Evolutionary conservation across 2,797 vertebrate genomes (phyloP).

Genomic region (Mionectes olivaceus): DNA sequence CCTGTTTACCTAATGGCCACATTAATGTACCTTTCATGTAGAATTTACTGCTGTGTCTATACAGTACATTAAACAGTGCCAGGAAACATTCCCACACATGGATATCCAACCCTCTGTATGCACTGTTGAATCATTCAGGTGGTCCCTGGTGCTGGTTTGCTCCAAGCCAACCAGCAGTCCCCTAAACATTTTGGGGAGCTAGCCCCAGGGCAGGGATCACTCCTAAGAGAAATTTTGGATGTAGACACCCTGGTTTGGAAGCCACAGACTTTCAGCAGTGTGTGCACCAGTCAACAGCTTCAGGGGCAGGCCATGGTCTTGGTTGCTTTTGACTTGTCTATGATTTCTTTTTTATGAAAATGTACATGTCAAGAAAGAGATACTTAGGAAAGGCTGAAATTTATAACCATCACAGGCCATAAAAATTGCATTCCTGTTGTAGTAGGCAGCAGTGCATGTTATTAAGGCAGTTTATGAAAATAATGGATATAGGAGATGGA

Average conservation of each 20-base stretch:
- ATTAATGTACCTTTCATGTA: background rate
- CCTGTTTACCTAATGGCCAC: background rate
- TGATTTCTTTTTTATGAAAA: background rate
- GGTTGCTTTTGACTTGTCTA: background rate
- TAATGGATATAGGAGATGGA: background rate
- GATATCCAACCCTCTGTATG: background rate
- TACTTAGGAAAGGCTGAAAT: background rate
- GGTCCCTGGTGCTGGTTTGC: background rate
- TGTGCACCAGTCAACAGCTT: background rate
- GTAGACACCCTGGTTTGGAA: background rate
- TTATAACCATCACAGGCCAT: background rate
- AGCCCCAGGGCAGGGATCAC: background rate
- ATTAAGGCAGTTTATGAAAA: conserved; percentile 30
- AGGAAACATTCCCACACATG: accelerated
- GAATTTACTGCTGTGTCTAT: background rate
- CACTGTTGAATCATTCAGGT: background rate
- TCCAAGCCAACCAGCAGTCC: background rate
- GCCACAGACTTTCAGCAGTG: background rate
- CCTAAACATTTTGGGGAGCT: background rate
- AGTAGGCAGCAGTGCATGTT: background rate
- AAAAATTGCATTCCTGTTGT: background rate
- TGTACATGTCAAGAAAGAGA: background rate
- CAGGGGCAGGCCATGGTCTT: background rate
- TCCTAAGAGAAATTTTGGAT: background rate
- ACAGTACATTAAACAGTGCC: background rate